These are phyloP conservation scores for Acrocyrtus sp. DNA, from an alignment of 2,888 invertebrate genomes.

Conservation along the genomic window DNA sequence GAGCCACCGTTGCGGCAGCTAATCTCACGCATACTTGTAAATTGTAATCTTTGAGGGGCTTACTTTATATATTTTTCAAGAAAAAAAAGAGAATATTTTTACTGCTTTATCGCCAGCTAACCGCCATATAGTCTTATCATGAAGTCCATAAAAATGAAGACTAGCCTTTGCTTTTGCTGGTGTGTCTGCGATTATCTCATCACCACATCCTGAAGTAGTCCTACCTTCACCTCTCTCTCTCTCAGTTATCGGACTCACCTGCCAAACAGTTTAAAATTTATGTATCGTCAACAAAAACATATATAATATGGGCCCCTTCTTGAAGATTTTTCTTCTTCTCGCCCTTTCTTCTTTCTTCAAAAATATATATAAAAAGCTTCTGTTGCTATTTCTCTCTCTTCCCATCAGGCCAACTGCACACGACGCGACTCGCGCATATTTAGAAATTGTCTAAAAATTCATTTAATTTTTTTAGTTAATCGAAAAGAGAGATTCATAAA, in stretches of 20 bases:
- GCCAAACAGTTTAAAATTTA: constrained; percentile 34
- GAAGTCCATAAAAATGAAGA: not conserved
- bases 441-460: not conserved
- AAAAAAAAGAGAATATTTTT: too few species aligned
- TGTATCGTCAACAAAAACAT: constrained; percentile 16
- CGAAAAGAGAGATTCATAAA: constrained; percentile 39
- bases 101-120: not conserved
- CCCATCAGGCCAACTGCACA: too few species aligned
- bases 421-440: too few species aligned
- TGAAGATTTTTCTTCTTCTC: too few species aligned
- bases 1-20: too few species aligned
- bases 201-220: not conserved
- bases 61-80: too few species aligned
- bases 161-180: not conserved
- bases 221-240: not conserved
- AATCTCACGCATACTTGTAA: too few species aligned
- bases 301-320: too few species aligned
- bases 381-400: too few species aligned
- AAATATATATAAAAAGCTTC: constrained; percentile 3
- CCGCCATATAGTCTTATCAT: not conserved
- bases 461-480: constrained; percentile 27
- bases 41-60: too few species aligned
- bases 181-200: too few species aligned
- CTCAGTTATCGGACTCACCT: constrained; percentile 1
- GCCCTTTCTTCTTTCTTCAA: constrained; percentile 2